phyloP scores from a whole-genome alignment of 1,140 invertebrate genomes.

The Stegodyphus mimosarum region DNA sequence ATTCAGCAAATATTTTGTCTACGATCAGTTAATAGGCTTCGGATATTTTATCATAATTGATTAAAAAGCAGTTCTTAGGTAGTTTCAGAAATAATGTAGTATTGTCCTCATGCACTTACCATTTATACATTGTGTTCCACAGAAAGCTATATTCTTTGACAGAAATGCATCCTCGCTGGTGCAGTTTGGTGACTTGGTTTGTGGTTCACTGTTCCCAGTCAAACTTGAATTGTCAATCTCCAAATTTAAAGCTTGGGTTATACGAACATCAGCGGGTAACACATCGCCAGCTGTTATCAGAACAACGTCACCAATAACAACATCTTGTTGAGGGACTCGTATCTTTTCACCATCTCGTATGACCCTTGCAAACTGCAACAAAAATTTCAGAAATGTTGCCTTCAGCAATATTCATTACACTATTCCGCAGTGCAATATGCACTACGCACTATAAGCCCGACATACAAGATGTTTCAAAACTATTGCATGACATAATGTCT shows the following conservation, averaged over 20 bases:
- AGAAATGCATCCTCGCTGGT: not conserved
- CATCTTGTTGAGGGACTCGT: not conserved
- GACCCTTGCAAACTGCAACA: not conserved
- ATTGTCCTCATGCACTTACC: not conserved
- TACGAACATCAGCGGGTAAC: constrained; percentile 65
- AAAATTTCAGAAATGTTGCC: not conserved
- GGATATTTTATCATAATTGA: too few species aligned
- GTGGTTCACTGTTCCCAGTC: not conserved
- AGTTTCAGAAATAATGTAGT: too few species aligned
- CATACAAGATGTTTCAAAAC: too few species aligned
- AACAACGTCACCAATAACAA: not conserved
- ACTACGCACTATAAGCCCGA: too few species aligned
- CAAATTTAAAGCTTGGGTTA: not conserved
- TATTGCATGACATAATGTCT: too few species aligned
- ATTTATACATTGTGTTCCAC: not conserved
- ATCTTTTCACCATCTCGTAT: constrained; percentile 3
- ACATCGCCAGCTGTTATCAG: constrained; percentile 65
- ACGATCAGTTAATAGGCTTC: too few species aligned
- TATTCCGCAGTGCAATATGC: too few species aligned
- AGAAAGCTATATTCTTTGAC: not conserved
- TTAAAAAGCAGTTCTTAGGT: too few species aligned
- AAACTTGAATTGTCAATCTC: not conserved
- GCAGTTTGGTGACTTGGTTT: not conserved
- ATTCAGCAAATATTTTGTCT: too few species aligned
- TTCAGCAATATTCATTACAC: not conserved